Base-by-base conservation (phyloP, 1,140 invertebrate species). In the Conus ventricosus region DNA sequence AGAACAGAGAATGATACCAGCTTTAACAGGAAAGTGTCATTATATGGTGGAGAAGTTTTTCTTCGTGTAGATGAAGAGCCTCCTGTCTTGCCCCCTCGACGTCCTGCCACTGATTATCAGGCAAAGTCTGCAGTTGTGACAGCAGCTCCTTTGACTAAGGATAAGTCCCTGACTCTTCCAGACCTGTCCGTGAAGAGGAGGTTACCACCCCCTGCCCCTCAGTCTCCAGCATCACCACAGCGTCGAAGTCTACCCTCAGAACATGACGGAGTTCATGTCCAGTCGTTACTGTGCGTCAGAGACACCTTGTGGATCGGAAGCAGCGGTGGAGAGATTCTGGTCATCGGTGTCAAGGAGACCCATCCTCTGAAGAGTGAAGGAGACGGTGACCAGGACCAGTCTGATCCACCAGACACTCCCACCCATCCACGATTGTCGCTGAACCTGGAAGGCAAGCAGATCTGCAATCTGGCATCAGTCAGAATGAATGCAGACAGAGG, bases 301-400 rank as follows among this genome's bases (percentile, higher is more conserved):
- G 89, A 90, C 87, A 89, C 89, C 7, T 76, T 91, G 71, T 91
- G 91, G 91, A 87, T 90, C 5, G 90, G 91, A n/a, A 89, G 84
- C 55, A 90, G 85, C 84, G 39, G 71, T 87, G 91, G 91, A 1
- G 90, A 91, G 82, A 90, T 91, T 17, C 54, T 91, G 75, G 83
- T 91, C 78, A 87, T 91, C 25, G 87, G 88, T 39, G 57, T 89
- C 54, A 80, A 88, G n/a, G 75, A 87, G 20, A 39, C 57, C 20
- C 0, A 3, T 39, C 23, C 5, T 7, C n/a, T 57, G 23, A 11
- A 53, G n/a, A 17, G 8, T 20, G 39, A 23, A 53, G 17, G 15
- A 13, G 10, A n/a, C 11, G 25, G 10, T 27, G 11, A 13, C 27
- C 27, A 81, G 27, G 23, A 7, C 39, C 27, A 23, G n/a, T 78